Conservation (phyloP, 35 echinoderm and acorn worm genomes). For the Ophioderma brevispina region DNA sequence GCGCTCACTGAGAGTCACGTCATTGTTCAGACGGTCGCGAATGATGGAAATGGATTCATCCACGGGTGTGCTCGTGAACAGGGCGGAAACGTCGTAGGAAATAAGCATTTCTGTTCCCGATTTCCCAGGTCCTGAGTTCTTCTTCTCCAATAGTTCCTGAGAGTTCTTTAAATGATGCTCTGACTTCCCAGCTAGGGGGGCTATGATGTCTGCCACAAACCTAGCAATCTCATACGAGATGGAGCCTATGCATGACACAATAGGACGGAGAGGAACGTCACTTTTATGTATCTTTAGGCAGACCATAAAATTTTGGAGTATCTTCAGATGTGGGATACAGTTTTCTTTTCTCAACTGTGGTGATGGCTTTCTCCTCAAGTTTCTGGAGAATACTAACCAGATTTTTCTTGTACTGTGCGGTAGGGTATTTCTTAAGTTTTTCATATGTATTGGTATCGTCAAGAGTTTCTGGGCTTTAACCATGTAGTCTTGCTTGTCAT, state of each 20-base stretch:
- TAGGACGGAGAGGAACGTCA: neutral
- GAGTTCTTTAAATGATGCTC: no score
- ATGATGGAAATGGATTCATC: neutral
- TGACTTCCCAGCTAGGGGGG: no score
- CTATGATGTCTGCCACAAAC: no score
- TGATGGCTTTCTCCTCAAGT: neutral
- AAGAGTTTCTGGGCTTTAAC: neutral
- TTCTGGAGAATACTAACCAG: neutral
- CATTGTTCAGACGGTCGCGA: neutral
- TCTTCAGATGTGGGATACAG: neutral
- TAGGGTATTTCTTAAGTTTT: neutral
- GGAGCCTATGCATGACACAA: neutral
- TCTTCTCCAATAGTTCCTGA: no score
- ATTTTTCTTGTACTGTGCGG: neutral
- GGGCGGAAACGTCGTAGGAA: neutral
- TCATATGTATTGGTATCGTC: neutral
- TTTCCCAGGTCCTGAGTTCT: no score
- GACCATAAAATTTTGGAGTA: neutral
- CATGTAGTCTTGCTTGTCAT: neutral
- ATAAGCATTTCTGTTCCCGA: no score
- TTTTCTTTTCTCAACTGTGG: neutral
- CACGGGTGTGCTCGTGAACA: neutral
- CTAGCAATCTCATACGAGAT: neutral
- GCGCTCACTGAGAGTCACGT: neutral
- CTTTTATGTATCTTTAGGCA: neutral